Base-by-base conservation (phyloP, 2,888 invertebrate genomes). In the Pharmacophagus antenor region DNA sequence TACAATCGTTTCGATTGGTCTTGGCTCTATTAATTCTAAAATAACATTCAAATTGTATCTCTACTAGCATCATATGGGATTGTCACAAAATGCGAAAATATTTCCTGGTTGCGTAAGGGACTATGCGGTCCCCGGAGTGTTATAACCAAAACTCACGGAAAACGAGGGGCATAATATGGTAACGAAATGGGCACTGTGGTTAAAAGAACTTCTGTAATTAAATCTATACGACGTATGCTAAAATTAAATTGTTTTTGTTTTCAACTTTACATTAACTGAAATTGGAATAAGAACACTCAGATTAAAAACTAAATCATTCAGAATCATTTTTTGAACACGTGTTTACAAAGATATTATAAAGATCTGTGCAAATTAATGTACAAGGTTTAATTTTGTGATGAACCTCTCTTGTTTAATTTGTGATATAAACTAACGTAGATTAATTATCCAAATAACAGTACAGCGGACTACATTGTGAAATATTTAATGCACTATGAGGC, bases 371-470 rank as follows among this genome's bases (percentile, higher is more conserved):
- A 4, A 31, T 31, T 31, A 15, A 31, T 31, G 12, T 7, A 31
- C 15, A 12, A 12, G 31, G 31, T 31, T 31, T 31, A 15, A 31
- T 15, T 31, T 31, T 31, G 4, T 31, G 15, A 31, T 31, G 31
- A 10, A 42, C 20, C 44, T 27, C 44, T 15, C 15, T 25, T 44
- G 25, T 46, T 44, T 44, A 27, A 54, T 54, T 5, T 27, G 44
- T 42, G 44, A 54, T 44, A 20, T 25, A 54, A 54, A 54, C 20
- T 27, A 54, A 27, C 44, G 20, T 44, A 18, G 42, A 53, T 44
- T 42, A 46, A 54, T 44, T 53, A 53, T 44, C 23, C 27, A 54
- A 54, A 54, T 44, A 46, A 54, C 1, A 44, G 23, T 53, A 44
- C 18, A 20, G 44, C 41, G 22, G 23, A 46, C 25, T n/a, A 42